Conservation (phyloP, 2,113 vertebrate species). For the Poeciliopsis turrubarensis region DNA sequence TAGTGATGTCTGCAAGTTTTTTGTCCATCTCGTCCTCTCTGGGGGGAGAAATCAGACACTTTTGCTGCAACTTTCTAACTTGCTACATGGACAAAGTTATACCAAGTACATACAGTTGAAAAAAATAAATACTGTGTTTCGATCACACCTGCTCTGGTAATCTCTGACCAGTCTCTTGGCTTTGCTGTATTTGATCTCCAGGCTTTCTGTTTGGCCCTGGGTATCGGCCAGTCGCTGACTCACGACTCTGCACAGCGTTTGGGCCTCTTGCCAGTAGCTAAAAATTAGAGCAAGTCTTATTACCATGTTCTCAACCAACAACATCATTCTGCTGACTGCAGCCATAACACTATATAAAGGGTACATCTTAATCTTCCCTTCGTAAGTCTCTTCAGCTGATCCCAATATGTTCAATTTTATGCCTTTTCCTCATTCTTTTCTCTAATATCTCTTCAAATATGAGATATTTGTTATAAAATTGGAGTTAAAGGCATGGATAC, state of each 20-base stretch:
- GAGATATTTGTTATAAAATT: neutral
- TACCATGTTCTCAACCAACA: constrained; percentile 9
- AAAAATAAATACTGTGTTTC: constrained; percentile 17
- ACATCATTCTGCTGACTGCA: constrained; percentile 1
- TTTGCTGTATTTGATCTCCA: constrained; percentile 90
- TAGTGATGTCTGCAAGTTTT: constrained; percentile 82
- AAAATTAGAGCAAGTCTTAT: constrained; percentile 24
- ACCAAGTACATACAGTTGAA: neutral
- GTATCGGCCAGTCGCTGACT: constrained; percentile 89
- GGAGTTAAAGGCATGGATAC: neutral
- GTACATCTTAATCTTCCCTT: neutral
- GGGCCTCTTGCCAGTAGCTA: constrained; percentile 91
- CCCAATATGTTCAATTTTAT: neutral
- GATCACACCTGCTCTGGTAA: constrained; percentile 85
- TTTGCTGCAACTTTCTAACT: neutral
- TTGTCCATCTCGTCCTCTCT: constrained; percentile 84
- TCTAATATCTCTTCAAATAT: neutral
- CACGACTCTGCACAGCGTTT: constrained; percentile 88
- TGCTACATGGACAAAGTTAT: neutral
- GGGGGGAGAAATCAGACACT: constrained; percentile 1
- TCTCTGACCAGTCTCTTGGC: constrained; percentile 88
- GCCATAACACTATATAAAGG: neutral
- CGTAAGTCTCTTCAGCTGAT: neutral
- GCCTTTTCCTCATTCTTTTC: neutral
- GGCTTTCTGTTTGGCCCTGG: constrained; percentile 86